Base-by-base conservation (phyloP, 2,888 invertebrate genomes). In the Nomada fucata region DNA sequence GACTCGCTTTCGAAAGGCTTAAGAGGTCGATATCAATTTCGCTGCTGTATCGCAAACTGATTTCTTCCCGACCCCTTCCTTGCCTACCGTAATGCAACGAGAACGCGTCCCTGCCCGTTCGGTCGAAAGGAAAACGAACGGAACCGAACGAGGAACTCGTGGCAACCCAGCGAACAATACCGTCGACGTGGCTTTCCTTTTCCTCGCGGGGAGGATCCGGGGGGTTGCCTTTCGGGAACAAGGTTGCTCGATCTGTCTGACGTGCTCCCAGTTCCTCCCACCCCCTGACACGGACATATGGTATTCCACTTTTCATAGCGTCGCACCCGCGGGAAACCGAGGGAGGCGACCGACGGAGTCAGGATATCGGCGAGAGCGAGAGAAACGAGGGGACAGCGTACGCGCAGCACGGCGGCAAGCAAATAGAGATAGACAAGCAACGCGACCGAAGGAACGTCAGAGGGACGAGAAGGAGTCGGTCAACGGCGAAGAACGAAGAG, bases 201-300 rank as follows among this genome's bases (percentile, higher is more conserved):
- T 53, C 53, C 53, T 55, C 52, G 59, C 1, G 20, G 50, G 44
- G 52, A 72, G 26, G 55, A 18, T 61, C 42, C 1, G 26, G 71
- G 71, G 50, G 52, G 42, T 64, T 55, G 69, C 76, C 72, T 70
- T 73, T 72, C 64, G 73, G 78, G 44, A 73, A 79, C 71, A 63
- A 76, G 83, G 76, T 77, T 74, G 75, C 63, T 36, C 75, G 85
- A 76, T 77, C 63, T 75, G 79, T 81, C 84, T 69, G 75, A 69
- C 76, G 74, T 67, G 78, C 82, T 68, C 76, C 20, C 60, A 53
- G 55, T 73, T 81, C 63, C 79, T 84, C 83, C 88, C 23, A 23
- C 23, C 90, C 87, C 88, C 83, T 89, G 90, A 92, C 91, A 79
- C 85, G 86, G 89, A 91, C 90, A 90, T 91, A 91, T 90, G 91